Evolutionary conservation across 2,888 invertebrate species (phyloP).

Genomic region (Odontothrips loti): DNA sequence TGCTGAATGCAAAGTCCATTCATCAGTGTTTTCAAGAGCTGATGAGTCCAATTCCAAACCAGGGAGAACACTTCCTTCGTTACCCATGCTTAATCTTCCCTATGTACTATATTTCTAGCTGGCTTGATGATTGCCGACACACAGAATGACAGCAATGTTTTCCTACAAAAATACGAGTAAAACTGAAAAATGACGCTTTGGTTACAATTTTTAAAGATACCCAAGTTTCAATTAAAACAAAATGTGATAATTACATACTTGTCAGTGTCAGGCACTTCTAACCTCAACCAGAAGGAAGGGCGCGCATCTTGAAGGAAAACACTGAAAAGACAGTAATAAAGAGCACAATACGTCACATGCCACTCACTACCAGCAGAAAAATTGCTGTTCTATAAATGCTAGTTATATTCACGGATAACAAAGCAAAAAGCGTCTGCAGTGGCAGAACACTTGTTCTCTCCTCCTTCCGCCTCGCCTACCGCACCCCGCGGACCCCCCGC

Average conservation of each 20-base stretch:
- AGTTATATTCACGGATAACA: too few species aligned
- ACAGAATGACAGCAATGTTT: neutral
- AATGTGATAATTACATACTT: neutral
- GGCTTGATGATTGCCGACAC: neutral
- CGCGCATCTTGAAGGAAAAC: neutral
- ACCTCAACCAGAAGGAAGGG: neutral
- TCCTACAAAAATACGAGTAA: neutral
- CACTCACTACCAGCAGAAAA: neutral
- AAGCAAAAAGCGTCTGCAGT: neutral
- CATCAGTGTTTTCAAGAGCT: slow-evolving; percentile 70
- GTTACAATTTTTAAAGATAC: neutral
- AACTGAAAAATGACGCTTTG: neutral
- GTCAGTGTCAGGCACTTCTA: neutral
- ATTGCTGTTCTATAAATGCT: too few species aligned
- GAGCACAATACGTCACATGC: neutral
- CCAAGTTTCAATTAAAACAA: neutral
- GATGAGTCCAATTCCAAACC: slow-evolving; percentile 72
- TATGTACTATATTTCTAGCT: neutral
- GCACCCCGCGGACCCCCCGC: neutral
- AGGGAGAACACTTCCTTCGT: slow-evolving; percentile 64
- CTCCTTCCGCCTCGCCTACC: too few species aligned
- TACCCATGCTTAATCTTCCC: slow-evolving; percentile 60
- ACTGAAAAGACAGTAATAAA: neutral
- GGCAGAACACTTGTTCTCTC: neutral
- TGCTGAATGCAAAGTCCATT: slow-evolving; percentile 68